These are phyloP conservation scores for Amblyjoppa fuscipennis DNA, from an alignment of 2,888 invertebrate genomes.

Conservation along the genomic window DNA sequence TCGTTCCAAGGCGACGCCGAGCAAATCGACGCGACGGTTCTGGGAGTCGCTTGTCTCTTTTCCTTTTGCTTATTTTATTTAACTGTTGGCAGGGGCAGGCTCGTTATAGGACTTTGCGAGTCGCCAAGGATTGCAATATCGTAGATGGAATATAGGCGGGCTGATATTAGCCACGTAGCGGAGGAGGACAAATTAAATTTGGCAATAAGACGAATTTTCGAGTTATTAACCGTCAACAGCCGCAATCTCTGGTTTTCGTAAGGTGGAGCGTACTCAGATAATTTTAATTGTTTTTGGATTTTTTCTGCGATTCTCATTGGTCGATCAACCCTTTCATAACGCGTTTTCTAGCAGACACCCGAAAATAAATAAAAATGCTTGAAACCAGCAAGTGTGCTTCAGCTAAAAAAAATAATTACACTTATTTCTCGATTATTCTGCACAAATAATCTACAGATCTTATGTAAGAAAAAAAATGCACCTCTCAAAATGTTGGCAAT, in stretches of 20 bases:
- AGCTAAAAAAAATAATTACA: too few species aligned
- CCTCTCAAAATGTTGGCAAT: neutral
- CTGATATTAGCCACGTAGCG: conserved; percentile 17
- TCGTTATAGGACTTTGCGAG: conserved; percentile 54
- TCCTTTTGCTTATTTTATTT: conserved; percentile 58
- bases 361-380: too few species aligned
- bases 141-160: conserved; percentile 16
- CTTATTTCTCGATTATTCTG: too few species aligned
- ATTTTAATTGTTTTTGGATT: too few species aligned
- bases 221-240: neutral
- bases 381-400: too few species aligned
- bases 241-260: neutral
- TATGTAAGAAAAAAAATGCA: neutral
- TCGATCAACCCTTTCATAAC: too few species aligned
- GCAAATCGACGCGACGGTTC: conserved; percentile 62
- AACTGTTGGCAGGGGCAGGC: conserved; percentile 50
- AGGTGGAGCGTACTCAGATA: neutral
- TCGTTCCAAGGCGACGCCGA: conserved; percentile 30
- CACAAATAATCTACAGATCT: neutral
- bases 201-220: neutral
- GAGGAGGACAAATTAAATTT: neutral
- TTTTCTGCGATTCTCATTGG: too few species aligned
- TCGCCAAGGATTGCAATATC: conserved; percentile 28
- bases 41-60: conserved; percentile 25
- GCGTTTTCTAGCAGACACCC: too few species aligned